These are phyloP conservation scores for Dinomys branickii DNA, from an alignment of 2,113 vertebrate genomes.

Conservation along the genomic window DNA sequence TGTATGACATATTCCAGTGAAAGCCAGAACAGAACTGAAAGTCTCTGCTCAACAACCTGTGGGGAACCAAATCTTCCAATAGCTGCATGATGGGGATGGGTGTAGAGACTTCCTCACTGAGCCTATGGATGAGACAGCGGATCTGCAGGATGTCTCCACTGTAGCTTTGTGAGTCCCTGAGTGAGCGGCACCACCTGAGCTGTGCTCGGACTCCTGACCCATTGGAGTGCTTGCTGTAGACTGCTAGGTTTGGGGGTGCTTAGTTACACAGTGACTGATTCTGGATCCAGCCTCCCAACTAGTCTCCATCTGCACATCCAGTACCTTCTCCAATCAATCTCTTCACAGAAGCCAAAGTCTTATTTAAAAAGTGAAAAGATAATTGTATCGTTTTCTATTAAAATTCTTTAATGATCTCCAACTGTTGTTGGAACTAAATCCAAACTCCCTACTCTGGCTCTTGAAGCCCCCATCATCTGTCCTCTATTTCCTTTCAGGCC, in stretches of 20 bases:
- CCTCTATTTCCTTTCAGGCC: neutral
- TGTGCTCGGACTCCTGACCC: neutral
- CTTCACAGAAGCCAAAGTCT: neutral
- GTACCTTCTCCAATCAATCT: neutral
- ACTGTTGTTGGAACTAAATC: neutral
- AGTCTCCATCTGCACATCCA: neutral
- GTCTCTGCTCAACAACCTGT: neutral
- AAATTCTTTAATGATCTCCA: neutral
- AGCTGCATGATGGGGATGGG: neutral
- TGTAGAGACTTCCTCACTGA: neutral
- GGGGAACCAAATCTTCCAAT: neutral
- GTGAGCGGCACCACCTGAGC: neutral
- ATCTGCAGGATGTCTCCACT: too few species aligned
- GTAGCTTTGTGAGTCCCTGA: neutral
- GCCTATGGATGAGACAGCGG: neutral
- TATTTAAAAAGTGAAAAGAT: constrained; percentile 46
- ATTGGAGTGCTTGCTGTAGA: neutral
- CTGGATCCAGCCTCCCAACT: neutral
- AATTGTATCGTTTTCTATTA: neutral
- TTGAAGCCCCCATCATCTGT: neutral
- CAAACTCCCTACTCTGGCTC: neutral
- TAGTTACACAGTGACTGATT: neutral
- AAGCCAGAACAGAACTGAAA: neutral
- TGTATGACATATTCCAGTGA: neutral
- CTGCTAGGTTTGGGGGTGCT: neutral